Base-by-base conservation (phyloP, 2,113 vertebrate genomes). In the Siniperca knerii region DNA sequence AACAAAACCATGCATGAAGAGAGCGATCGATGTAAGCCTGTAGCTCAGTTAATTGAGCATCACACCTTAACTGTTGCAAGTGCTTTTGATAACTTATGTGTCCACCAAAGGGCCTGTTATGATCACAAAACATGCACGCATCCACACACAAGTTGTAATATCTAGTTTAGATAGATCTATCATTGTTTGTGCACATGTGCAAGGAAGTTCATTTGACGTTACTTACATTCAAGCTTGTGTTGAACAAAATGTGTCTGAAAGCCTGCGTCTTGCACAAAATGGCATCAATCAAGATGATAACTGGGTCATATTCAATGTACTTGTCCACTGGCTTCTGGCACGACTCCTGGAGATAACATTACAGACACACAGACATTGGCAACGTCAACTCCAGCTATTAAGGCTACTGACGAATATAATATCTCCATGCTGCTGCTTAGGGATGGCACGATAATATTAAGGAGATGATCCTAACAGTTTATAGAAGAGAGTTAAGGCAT, bases 241-340 rank as follows among this genome's bases (percentile, higher is more conserved):
- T 99, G 94, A 98, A 99, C 87, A 99, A 92, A 89, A 99, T 97
- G 92, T 99, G 98, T 48, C 98, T 96, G 89, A 98, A 99, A 5
- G 97, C 98, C 87, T 99, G 98, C 20, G 96, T 96, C 96, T 99
- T 99, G 91, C 98, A 99, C 83, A 99, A 91, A 91, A 99, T 94
- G 61, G 97, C 98, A 94, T 99, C 98, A 84, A 99, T 98, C 84
- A 99, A 93, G 91, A 99, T 98, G 81, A 99, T 98, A 61, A 99
- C 98, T n/a, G 97, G 97, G 92, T 99, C 98, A 92, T 99, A 99
- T 84, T 99, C 98, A 8, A 99, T 97, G 52, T 99, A 99, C 91
- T 98, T 99, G 93, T 99, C 98, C 90, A 99, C 98, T 9, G 98
- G 98, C 86, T 98, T 99, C 85, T 97, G 96, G 88, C 98, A 99